Evolutionary conservation across 2,797 vertebrate genomes (phyloP).

Genomic region (Molossus alvarezi): DNA sequence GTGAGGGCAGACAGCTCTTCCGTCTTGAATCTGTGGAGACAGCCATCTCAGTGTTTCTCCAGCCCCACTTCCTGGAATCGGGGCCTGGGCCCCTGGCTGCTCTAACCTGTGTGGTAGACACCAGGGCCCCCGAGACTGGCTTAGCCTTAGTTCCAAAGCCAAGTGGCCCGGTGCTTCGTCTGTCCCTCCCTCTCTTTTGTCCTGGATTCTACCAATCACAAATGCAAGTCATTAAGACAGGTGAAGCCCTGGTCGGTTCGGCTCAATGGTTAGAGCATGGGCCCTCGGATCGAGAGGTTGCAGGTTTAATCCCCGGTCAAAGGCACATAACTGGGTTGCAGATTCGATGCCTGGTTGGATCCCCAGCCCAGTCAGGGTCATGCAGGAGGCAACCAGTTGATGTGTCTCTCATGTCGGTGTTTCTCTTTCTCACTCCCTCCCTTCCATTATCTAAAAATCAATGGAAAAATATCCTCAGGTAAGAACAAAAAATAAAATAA

Average conservation of each 20-base stretch:
- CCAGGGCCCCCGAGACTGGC: background rate
- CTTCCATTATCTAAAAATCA: no score
- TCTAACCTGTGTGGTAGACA: background rate
- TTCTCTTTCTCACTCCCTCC: no score
- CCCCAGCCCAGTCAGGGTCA: no score
- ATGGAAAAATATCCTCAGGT: no score
- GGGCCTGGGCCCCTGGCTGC: background rate
- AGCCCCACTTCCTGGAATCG: background rate
- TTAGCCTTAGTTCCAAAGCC: slow-evolving; percentile 76
- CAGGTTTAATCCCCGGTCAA: no score
- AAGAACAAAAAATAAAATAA: no score
- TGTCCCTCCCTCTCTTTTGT: slow-evolving; percentile 33
- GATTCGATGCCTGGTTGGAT: no score
- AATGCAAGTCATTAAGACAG: slow-evolving; percentile 68
- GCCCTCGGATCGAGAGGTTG: no score
- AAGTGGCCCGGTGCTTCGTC: slow-evolving; percentile 78
- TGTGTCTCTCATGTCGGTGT: no score
- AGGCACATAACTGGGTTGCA: no score
- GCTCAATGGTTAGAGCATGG: no score
- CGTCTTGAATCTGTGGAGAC: background rate
- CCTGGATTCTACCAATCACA: slow-evolving; percentile 79
- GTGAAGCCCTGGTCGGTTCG: background rate
- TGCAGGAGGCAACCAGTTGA: no score
- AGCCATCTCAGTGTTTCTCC: background rate
- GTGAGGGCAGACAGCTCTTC: background rate